Conservation (phyloP, 2,797 vertebrate genomes). For the Cyclopterus lumpus region DNA sequence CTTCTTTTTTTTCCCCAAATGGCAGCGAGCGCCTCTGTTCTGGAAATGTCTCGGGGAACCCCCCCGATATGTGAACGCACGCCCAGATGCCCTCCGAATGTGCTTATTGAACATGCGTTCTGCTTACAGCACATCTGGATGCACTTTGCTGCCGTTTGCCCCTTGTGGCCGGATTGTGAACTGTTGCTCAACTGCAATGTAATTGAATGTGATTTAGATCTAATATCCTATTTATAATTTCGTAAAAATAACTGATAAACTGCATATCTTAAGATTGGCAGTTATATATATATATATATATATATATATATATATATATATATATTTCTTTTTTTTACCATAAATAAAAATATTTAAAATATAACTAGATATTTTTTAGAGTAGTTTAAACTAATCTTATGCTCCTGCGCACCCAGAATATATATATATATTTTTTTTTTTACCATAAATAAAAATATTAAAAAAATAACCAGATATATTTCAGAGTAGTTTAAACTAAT, state of each 20-base stretch:
- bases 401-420: slow-evolving; percentile 1
- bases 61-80: too few relatives aligned
- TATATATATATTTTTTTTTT: too few relatives aligned
- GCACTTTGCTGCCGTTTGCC: neutral
- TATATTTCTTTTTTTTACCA: neutral
- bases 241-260: neutral
- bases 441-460: too few relatives aligned
- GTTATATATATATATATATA: too few relatives aligned
- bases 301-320: too few relatives aligned
- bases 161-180: neutral
- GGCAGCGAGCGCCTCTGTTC: too few relatives aligned
- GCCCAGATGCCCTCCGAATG: too few relatives aligned
- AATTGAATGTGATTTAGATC: neutral
- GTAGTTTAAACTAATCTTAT: neutral
- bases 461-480: too few relatives aligned
- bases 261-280: neutral
- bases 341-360: neutral
- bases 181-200: neutral
- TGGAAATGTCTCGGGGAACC: too few relatives aligned
- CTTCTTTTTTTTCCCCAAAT: too few relatives aligned
- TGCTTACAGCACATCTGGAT: neutral
- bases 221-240: too few relatives aligned
- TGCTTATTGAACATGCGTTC: neutral
- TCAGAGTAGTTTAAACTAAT: too few relatives aligned
- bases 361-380: neutral